Evolutionary conservation across 1,140 invertebrate genomes (phyloP).

Genomic region (Conus betulinus): DNA sequence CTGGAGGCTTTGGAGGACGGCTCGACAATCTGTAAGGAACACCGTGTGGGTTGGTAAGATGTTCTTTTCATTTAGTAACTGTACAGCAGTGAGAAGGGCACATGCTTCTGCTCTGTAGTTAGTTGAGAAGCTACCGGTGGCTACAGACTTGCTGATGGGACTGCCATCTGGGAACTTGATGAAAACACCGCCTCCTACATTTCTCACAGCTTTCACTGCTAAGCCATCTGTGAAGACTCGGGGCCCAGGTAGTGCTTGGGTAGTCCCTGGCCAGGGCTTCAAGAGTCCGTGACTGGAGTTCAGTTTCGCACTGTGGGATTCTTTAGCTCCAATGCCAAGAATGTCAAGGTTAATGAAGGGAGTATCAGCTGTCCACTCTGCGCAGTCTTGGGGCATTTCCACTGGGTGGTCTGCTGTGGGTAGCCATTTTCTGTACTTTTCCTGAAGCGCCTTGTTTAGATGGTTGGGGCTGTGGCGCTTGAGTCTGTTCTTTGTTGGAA

Average conservation of each 20-base stretch:
- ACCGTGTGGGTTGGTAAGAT: background rate
- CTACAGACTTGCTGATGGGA: background rate
- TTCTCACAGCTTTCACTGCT: background rate
- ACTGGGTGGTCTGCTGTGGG: background rate
- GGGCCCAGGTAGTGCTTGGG: conserved; percentile 11
- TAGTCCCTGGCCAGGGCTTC: background rate
- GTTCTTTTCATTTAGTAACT: background rate
- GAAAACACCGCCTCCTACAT: background rate
- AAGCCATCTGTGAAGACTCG: conserved; percentile 2
- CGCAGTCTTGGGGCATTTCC: background rate
- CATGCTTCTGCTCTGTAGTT: conserved; percentile 9
- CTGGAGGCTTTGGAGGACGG: conserved; percentile 2
- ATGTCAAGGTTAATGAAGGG: background rate
- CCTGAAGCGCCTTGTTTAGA: background rate
- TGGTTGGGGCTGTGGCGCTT: background rate
- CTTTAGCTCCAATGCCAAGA: background rate
- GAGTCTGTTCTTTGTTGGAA: background rate
- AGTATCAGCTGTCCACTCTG: background rate
- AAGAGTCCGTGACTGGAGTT: background rate
- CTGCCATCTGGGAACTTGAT: background rate
- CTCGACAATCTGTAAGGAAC: background rate
- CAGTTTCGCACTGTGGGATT: background rate
- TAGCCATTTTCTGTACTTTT: background rate
- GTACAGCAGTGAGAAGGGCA: background rate
- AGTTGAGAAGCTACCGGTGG: background rate